Evolutionary conservation across 2,113 vertebrate species (phyloP).

Genomic region (Gopherus evgoodei): DNA sequence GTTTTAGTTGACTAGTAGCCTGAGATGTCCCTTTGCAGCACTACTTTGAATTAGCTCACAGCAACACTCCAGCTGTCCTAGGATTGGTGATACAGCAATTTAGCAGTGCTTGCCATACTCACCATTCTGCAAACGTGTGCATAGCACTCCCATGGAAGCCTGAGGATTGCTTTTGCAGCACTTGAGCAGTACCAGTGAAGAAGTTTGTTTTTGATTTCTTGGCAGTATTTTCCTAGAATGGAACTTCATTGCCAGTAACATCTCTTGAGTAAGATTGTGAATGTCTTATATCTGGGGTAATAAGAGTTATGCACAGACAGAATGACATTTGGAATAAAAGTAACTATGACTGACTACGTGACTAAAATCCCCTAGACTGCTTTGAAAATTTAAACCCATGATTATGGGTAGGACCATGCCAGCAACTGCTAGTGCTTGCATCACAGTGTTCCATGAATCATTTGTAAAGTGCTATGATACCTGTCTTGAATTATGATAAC

Average conservation of each 20-base stretch:
- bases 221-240: conserved; percentile 6
- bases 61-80: conserved; percentile 8
- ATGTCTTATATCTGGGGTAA: not conserved
- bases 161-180: not conserved
- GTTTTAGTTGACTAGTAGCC: not conserved
- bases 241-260: not conserved
- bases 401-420: not conserved
- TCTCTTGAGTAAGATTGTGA: not conserved
- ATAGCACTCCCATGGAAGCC: not conserved
- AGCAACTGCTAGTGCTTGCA: not conserved
- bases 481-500: not conserved
- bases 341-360: not conserved
- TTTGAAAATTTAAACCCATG: not conserved
- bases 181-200: not conserved
- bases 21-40: not conserved
- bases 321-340: not conserved
- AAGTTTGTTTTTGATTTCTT: conserved; percentile 4
- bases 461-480: not conserved
- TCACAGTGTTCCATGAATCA: not conserved
- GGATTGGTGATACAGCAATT: conserved; percentile 14
- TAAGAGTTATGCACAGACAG: not conserved
- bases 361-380: not conserved
- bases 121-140: not conserved
- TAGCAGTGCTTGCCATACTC: not conserved
- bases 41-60: not conserved